A percentile compares a stretch with the other conserved stretches of the same genome.
Conservation (phyloP, 1,140 invertebrate genomes). For the Trichonephila inaurata region DNA sequence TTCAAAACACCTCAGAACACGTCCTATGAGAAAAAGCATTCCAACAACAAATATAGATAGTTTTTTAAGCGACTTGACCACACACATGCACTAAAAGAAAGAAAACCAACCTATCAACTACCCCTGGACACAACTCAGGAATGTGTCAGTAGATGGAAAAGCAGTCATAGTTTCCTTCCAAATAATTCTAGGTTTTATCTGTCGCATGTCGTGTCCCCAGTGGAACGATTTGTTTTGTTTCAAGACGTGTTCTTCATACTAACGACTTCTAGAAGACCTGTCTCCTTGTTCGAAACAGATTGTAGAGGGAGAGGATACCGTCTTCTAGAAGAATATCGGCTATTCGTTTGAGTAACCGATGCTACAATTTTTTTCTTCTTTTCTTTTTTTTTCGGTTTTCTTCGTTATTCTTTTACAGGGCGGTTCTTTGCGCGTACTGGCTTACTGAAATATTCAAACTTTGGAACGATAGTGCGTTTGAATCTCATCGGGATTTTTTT, state of each 20-base stretch:
- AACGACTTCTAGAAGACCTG: background rate
- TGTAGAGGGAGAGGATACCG: background rate
- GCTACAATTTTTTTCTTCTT: background rate
- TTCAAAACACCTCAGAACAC: background rate
- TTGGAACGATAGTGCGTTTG: background rate
- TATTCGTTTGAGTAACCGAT: conserved; percentile 17
- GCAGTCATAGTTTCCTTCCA: conserved; percentile 52
- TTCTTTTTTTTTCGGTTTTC: background rate
- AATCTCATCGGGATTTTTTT: background rate
- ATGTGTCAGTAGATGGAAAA: background rate
- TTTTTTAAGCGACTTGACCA: background rate
- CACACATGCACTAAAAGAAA: conserved; percentile 11
- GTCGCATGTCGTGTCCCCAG: conserved; percentile 43
- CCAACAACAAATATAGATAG: conserved; percentile 15
- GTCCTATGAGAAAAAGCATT: background rate
- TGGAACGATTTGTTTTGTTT: conserved; percentile 62
- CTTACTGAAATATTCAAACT: conserved; percentile 35
- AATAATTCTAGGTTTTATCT: conserved; percentile 73
- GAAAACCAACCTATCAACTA: background rate
- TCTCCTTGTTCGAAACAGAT: conserved; percentile 8
- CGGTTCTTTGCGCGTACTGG: background rate
- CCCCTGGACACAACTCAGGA: background rate
- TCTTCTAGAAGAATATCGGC: background rate
- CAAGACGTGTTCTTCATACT: conserved; percentile 60
- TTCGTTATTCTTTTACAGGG: background rate